Conservation (phyloP, 2,888 invertebrate species). For the Biston stratarius region DNA sequence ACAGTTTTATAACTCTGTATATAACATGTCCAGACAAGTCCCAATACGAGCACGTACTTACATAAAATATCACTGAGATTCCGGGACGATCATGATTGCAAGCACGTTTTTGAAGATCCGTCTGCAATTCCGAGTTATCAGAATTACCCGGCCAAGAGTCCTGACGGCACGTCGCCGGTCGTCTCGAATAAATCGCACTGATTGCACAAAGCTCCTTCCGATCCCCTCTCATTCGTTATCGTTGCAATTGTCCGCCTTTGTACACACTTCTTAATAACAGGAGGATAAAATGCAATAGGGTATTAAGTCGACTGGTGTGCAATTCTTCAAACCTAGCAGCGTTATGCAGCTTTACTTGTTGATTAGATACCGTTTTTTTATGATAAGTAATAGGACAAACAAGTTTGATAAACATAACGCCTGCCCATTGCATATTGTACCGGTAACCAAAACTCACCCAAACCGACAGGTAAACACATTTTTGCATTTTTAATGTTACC, state of each 20-base stretch:
- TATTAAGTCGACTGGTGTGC: background rate
- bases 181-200: conserved; percentile 74
- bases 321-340: no score
- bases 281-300: conserved; percentile 62
- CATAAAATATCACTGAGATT: conserved; percentile 40
- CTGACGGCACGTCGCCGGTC: conserved; percentile 36
- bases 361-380: no score
- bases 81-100: conserved; percentile 53
- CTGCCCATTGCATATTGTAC: no score
- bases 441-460: no score
- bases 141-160: conserved; percentile 64
- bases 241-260: conserved; percentile 73
- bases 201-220: conserved; percentile 81
- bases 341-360: background rate
- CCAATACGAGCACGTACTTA: conserved; percentile 32
- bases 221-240: conserved; percentile 79
- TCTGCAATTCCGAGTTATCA: conserved; percentile 58
- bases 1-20: background rate
- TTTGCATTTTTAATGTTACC: no score
- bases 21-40: conserved; percentile 30
- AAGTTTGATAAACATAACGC: no score
- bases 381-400: no score
- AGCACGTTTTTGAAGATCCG: conserved; percentile 58
- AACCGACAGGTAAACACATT: no score
- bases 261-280: conserved; percentile 71